These are phyloP conservation scores for Linnaemya vulpina DNA, from an alignment of 2,888 invertebrate species.

Conservation along the genomic window DNA sequence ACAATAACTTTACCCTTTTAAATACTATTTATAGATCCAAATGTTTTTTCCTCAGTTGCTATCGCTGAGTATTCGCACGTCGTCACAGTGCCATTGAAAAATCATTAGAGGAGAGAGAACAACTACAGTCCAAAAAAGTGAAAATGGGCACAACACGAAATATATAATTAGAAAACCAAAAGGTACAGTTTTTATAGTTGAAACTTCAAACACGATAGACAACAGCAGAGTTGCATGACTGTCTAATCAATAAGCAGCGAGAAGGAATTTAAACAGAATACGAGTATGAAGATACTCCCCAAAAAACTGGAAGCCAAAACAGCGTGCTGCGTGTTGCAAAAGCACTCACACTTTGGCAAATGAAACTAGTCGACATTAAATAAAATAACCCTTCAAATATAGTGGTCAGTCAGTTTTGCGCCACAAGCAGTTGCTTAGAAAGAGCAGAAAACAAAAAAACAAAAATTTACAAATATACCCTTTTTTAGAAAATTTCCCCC, in stretches of 20 bases:
- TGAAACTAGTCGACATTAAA: slow-evolving; percentile 43
- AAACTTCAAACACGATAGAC: background rate
- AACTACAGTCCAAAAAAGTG: background rate
- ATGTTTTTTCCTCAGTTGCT: too few species aligned
- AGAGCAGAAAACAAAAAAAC: background rate
- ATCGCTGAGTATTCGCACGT: too few species aligned
- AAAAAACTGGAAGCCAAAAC: slow-evolving; percentile 33
- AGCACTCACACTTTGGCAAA: slow-evolving; percentile 12
- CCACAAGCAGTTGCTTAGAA: slow-evolving; percentile 32
- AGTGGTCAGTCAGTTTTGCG: slow-evolving; percentile 54
- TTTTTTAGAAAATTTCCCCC: slow-evolving; percentile 38
- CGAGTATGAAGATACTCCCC: slow-evolving; percentile 20
- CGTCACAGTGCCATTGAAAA: too few species aligned
- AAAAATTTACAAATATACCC: slow-evolving; percentile 45
- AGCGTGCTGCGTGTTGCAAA: slow-evolving; percentile 10
- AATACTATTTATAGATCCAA: too few species aligned
- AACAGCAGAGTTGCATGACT: background rate
- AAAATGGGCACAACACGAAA: background rate
- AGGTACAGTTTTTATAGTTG: slow-evolving; percentile 60
- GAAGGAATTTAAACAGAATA: background rate
- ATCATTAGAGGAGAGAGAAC: background rate
- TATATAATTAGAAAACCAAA: background rate
- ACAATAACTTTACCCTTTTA: too few species aligned
- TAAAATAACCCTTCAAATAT: slow-evolving; percentile 55
- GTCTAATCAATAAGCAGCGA: slow-evolving; percentile 61